A percentile compares a stretch with the other conserved stretches of the same genome.
phyloP scores from a whole-genome alignment of 1,140 invertebrate species.

The Ptiloglossa arizonensis region DNA sequence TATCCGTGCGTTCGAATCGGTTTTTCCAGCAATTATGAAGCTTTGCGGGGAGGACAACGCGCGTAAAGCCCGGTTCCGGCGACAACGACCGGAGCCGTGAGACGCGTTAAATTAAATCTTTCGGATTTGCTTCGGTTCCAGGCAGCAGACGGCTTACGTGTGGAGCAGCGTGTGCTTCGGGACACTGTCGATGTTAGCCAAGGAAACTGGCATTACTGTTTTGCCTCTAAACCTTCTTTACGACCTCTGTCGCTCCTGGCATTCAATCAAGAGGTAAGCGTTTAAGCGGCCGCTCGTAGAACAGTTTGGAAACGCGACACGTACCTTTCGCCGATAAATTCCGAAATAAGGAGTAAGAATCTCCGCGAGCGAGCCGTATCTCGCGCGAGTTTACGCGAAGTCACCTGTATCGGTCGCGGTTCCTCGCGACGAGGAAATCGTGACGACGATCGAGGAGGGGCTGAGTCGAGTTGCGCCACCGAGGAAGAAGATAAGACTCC shows the following conservation, averaged over 20 bases:
- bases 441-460: too few relatives aligned
- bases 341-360: conserved; percentile 33
- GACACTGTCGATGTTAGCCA: conserved; percentile 93
- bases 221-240: conserved; percentile 88
- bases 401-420: neutral
- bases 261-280: conserved; percentile 86
- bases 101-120: conserved; percentile 34
- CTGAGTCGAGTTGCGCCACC: too few relatives aligned
- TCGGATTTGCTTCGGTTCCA: conserved; percentile 66
- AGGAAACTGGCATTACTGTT: conserved; percentile 95
- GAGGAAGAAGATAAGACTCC: too few relatives aligned
- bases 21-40: neutral
- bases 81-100: neutral
- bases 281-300: conserved; percentile 49
- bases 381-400: conserved; percentile 12
- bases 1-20: neutral
- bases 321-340: conserved; percentile 27
- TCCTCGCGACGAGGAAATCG: too few relatives aligned
- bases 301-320: conserved; percentile 36
- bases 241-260: conserved; percentile 88
- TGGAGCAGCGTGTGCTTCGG: conserved; percentile 86
- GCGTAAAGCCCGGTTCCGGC: neutral
- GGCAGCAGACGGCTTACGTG: conserved; percentile 80
- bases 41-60: neutral
- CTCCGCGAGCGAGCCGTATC: neutral